Conservation (phyloP, 2,797 vertebrate species). For the Gobio occitaniae region DNA sequence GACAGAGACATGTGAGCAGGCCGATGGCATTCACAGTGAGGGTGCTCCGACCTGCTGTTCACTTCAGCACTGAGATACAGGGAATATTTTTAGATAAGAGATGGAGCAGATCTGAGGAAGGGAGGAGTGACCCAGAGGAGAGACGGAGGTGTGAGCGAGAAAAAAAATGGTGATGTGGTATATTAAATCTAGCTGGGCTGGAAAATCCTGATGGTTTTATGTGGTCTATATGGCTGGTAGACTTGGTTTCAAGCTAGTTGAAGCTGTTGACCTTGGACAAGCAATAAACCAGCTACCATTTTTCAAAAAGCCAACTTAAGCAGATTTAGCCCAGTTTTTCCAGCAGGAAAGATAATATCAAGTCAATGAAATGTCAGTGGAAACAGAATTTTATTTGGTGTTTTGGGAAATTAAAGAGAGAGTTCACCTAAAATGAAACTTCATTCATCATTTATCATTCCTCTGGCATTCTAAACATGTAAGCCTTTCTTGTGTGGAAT, state of each 20-base stretch:
- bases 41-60: conserved; percentile 57
- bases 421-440: not conserved
- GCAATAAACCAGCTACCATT: not conserved
- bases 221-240: not conserved
- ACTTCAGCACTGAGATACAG: conserved; percentile 17
- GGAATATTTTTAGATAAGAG: conserved; percentile 26
- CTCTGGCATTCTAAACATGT: not conserved
- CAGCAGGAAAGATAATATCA: not conserved
- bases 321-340: not conserved
- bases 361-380: not conserved
- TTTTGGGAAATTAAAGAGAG: too few species aligned
- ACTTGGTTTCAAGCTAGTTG: not conserved
- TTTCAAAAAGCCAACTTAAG: not conserved
- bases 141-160: not conserved
- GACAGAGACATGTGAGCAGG: conserved; percentile 59
- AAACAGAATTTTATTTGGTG: not conserved
- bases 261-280: not conserved
- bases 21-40: conserved; percentile 57
- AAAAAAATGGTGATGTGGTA: not conserved
- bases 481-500: not conserved
- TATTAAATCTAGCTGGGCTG: not conserved
- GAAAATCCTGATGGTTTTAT: not conserved
- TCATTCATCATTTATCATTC: not conserved
- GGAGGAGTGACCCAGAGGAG: conserved; percentile 20
- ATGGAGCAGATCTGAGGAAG: conserved; percentile 4